Evolutionary conservation across 1,140 invertebrate species (phyloP).

Genomic region (Drosophila mauritiana): DNA sequence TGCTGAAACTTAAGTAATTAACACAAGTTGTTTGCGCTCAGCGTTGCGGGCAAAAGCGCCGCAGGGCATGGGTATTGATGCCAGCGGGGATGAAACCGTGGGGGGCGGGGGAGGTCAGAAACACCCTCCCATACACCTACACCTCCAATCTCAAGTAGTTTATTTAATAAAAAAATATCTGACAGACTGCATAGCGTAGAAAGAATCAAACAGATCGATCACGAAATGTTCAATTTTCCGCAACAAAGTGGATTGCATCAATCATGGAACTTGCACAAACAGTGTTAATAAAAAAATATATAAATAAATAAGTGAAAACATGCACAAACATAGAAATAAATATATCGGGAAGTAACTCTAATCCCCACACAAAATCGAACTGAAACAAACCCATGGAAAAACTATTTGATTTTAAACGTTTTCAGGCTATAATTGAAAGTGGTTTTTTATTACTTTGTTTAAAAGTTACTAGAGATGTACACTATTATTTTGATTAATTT

Average conservation of each 20-base stretch:
- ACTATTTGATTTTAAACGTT: no score
- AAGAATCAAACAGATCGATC: not conserved
- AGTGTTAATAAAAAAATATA: no score
- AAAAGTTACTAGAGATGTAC: no score
- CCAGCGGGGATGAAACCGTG: not conserved
- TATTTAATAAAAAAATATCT: slow-evolving; percentile 61
- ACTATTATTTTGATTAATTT: no score
- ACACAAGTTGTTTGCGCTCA: slow-evolving; percentile 73
- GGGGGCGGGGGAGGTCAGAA: not conserved
- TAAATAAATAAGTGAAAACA: no score
- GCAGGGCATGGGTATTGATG: slow-evolving; percentile 11
- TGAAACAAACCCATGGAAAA: no score
- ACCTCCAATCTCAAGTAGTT: slow-evolving; percentile 37
- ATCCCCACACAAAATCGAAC: no score
- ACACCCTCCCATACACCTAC: not conserved
- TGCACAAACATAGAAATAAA: no score
- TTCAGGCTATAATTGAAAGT: no score
- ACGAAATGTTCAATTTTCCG: not conserved
- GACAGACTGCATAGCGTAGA: not conserved
- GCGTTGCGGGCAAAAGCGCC: slow-evolving; percentile 43
- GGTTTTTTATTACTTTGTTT: no score
- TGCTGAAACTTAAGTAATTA: slow-evolving; percentile 81
- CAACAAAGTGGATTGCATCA: not conserved
- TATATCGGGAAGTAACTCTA: no score
- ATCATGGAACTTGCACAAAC: not conserved